Base-by-base conservation (phyloP, 2,797 vertebrate genomes). In the Sebastes taczanowskii region DNA sequence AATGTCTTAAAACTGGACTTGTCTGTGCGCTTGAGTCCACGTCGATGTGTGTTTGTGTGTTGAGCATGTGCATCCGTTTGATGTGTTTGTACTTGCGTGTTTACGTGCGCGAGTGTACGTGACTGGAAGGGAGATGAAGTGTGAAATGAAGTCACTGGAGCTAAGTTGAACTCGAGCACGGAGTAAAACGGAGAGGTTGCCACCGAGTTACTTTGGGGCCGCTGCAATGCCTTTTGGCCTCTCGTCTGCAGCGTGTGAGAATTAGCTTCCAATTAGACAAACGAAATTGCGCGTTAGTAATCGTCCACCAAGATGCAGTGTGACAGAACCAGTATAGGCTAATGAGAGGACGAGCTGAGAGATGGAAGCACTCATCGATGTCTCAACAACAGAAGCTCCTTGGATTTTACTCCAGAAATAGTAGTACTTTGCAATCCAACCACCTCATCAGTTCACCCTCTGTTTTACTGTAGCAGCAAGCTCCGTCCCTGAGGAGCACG, bases 141-240 rank as follows among this genome's bases (percentile, higher is more conserved):
- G 87, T 91, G 86, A 91, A 92, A 92, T 89, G 30, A 89, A 91
- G 86, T 85, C 88, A 74, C 61, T 64, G 65, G 77, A 88, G 87
- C 83, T 61, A 18, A 83, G 80, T 78, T 71, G 73, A 87, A 84
- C 73, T 82, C 42, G 53, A 83, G 72, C 82, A 30, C 11, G 11
- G 61, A 62, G 77, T 69, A 38, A 86, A 88, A 71, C 3, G 13
- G n/a, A 34, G 71, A 78, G 80, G 81, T 85, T 79, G 29, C 56
- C 63, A 5, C 42, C 2, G 67, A 75, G 83, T 78, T 75, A 77
- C 78, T 64, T 27, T 10, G 38, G 82, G 78, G 78, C 49, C 70
- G 1, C 75, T 34, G 70, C 53, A 10, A 27, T 55, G 74, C 71
- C 77, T 82, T 22, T 67, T 61, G 76, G 82, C 61, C 60, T 80